Evolutionary conservation across 2,113 vertebrate species (phyloP), one percentile per base, ranked within the genome.

Genomic region (Bubo blakistoni): DNA sequence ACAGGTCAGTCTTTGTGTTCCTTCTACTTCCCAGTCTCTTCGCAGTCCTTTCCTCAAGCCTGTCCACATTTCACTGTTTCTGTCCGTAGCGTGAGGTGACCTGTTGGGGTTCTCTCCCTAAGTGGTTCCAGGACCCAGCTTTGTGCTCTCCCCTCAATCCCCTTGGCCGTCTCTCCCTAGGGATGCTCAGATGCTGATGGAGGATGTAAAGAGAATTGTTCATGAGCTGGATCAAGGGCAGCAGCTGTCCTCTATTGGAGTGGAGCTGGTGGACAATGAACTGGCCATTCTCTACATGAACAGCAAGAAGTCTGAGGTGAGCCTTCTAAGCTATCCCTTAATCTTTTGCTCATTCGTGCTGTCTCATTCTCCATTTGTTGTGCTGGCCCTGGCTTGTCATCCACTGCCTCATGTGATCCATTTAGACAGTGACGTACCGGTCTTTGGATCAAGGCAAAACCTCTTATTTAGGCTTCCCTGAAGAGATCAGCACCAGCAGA

Each of bases 261-360:
- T 99, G 74, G 99, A 99, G 91, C 97, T 99, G 87, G 98, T 99
- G 58, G 99, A 99, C 98, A 99, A 99, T 8, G 99, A 99, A 49
- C 84, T 99, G 93, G 99, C 99, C 76, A 98, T 98, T 25, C 98
- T 99, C 34, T 99, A 99, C 96, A 99, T 99, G 99, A 99, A 99
- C 98, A 99, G 99, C 98, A 99, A 99, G 97, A 99, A 99, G 88
- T 99, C 99, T 16, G 99, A 99, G 99, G 99, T 99, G 94, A 98
- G 4, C 36, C 34, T 89, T 69, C 61, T 85, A 34, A 92, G 52
- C 52, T 73, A 1, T 74, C 22, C 38, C 46, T 82, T 36, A 57
- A 15, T 32, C 65, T 47, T 25, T 83, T 2, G 1, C 40, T 88
- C 30, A 21, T 58, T 81, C 1, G 4, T 88, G 70, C 65, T 85